Conservation (phyloP, 2,888 invertebrate species). For the Steinernema hermaphroditum region DNA sequence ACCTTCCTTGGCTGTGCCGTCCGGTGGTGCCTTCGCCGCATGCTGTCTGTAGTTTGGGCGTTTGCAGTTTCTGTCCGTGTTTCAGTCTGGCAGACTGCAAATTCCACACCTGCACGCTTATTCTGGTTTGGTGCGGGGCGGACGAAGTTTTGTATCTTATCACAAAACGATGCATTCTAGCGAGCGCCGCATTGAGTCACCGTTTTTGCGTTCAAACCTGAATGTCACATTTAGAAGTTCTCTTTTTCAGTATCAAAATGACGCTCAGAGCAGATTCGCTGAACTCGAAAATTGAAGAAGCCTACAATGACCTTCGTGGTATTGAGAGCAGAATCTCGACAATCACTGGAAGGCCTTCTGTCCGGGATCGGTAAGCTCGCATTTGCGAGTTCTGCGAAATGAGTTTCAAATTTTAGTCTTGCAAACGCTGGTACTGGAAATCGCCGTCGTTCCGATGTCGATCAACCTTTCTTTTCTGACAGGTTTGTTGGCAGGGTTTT, state of each 20-base stretch:
- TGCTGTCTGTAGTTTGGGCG: too few relatives aligned
- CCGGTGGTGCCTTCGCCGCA: too few relatives aligned
- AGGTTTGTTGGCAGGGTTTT: not conserved
- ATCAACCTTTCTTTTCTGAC: not conserved
- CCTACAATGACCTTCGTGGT: constrained; percentile 4
- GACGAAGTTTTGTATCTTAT: too few relatives aligned
- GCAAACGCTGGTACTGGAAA: not conserved
- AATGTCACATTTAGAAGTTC: not conserved
- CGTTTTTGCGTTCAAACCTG: too few relatives aligned
- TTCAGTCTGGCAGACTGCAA: too few relatives aligned
- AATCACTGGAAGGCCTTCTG: not conserved
- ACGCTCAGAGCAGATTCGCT: not conserved
- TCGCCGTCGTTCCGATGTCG: constrained; percentile 4
- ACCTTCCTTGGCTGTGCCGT: too few relatives aligned
- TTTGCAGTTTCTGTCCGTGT: too few relatives aligned
- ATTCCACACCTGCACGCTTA: too few relatives aligned
- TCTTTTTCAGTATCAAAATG: not conserved
- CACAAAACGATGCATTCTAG: too few relatives aligned
- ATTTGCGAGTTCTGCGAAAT: not conserved
- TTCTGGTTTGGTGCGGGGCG: too few relatives aligned
- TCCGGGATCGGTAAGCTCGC: not conserved
- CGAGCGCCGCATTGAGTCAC: too few relatives aligned
- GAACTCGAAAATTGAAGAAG: constrained; percentile 2
- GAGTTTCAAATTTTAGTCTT: not conserved
- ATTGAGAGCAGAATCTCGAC: not conserved